phyloP scores from a whole-genome alignment of 2,797 vertebrate species.

The Pangasius mekongensis region DNA sequence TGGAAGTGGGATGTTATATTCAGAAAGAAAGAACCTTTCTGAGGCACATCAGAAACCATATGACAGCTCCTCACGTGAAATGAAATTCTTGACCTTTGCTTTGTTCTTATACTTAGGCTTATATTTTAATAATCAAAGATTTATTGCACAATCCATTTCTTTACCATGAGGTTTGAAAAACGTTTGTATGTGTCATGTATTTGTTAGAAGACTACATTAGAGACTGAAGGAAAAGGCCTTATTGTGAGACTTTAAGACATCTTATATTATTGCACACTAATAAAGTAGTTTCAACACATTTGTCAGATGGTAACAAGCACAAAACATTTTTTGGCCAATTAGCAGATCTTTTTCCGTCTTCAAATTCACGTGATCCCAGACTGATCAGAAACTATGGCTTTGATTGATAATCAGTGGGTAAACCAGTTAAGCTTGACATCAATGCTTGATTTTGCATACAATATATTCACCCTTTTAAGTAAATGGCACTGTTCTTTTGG shows the following conservation, averaged over 20 bases:
- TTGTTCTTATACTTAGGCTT: background rate
- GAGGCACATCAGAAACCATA: slow-evolving; percentile 4
- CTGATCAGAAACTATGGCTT: background rate
- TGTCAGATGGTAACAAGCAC: background rate
- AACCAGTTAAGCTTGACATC: background rate
- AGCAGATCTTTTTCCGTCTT: background rate
- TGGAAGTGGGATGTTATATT: slow-evolving; percentile 1
- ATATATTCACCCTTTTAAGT: background rate
- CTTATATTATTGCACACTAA: slow-evolving; percentile 24
- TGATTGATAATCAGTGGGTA: background rate
- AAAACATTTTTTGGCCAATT: background rate
- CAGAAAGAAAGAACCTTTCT: slow-evolving; percentile 3
- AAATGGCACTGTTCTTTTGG: slow-evolving; percentile 35
- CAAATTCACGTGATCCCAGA: background rate
- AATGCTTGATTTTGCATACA: slow-evolving; percentile 1
- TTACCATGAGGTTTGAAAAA: background rate
- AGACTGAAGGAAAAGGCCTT: background rate
- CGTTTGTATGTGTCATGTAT: background rate
- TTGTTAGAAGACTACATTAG: background rate
- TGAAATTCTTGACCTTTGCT: background rate
- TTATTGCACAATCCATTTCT: background rate
- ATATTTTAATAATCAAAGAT: background rate
- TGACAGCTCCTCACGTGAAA: slow-evolving; percentile 14
- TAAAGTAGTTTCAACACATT: background rate
- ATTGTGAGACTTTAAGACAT: slow-evolving; percentile 56